Percentiles rank a stretch among this genome's conserved stretches.
Conservation (phyloP, 2,113 vertebrate genomes). For the Holacanthus passer region DNA sequence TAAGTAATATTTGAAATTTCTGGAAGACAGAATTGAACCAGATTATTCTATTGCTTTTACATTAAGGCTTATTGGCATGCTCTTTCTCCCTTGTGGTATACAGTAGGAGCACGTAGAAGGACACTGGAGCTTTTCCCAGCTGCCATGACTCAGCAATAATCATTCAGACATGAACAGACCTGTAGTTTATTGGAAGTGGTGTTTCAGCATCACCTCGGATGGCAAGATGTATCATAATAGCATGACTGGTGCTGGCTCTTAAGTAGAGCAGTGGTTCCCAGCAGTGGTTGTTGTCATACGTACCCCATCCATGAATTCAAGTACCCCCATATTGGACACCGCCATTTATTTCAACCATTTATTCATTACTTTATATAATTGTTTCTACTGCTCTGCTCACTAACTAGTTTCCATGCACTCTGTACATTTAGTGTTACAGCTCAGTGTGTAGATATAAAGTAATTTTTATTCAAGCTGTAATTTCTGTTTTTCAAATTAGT, state of each 20-base stretch:
- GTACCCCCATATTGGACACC: too few species aligned
- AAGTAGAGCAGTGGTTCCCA: too few species aligned
- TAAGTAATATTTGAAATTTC: neutral
- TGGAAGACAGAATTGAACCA: neutral
- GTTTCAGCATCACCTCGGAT: constrained; percentile 18
- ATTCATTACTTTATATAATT: too few species aligned
- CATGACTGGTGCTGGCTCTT: neutral
- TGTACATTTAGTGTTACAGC: too few species aligned
- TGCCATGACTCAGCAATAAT: constrained; percentile 43
- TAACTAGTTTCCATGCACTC: too few species aligned
- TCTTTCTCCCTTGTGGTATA: neutral
- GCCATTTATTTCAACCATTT: too few species aligned
- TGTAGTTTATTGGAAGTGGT: constrained; percentile 47
- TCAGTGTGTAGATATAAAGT: too few species aligned
- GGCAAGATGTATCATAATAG: neutral
- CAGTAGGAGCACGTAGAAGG: neutral
- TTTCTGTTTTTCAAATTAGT: too few species aligned
- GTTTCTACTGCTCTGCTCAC: too few species aligned
- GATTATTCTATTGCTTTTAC: neutral
- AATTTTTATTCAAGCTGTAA: too few species aligned
- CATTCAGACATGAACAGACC: constrained; percentile 52
- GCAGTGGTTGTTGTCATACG: too few species aligned
- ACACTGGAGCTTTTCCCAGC: constrained; percentile 21
- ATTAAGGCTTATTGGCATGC: neutral
- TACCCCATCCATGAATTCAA: too few species aligned